phyloP scores from a whole-genome alignment of 2,797 vertebrate species.

The Gambelia wislizenii region DNA sequence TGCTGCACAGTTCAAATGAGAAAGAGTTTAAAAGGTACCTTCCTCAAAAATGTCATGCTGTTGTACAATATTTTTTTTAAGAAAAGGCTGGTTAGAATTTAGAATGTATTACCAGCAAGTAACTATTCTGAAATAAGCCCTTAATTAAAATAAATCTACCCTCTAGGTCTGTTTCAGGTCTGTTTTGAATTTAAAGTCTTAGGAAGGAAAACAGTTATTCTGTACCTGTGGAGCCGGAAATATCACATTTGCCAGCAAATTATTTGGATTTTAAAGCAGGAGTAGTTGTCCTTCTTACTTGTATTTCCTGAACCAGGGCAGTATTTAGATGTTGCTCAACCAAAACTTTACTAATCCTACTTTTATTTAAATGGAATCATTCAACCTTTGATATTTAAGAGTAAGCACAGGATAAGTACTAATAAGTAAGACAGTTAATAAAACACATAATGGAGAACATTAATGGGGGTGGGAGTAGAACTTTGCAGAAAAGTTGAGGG shows the following conservation, averaged over 20 bases:
- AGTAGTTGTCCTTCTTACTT: not conserved
- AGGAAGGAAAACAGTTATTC: not conserved
- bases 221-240: not conserved
- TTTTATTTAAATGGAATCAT: not conserved
- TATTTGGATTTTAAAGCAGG: not conserved
- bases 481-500: not conserved
- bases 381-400: not conserved
- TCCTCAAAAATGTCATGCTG: not conserved
- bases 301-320: not conserved
- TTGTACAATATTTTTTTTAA: not conserved
- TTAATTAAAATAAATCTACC: constrained; percentile 22
- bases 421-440: not conserved
- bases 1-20: not conserved
- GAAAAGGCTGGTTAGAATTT: not conserved
- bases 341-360: not conserved
- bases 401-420: not conserved
- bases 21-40: not conserved
- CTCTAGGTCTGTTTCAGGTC: not conserved
- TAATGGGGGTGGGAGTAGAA: too few species aligned
- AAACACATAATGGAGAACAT: not conserved
- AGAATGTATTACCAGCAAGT: not conserved
- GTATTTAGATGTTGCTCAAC: not conserved
- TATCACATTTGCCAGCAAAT: not conserved
- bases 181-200: not conserved
- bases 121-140: not conserved